Evolutionary conservation across 2,113 vertebrate genomes (phyloP).

Genomic region (Ammospiza caudacuta): DNA sequence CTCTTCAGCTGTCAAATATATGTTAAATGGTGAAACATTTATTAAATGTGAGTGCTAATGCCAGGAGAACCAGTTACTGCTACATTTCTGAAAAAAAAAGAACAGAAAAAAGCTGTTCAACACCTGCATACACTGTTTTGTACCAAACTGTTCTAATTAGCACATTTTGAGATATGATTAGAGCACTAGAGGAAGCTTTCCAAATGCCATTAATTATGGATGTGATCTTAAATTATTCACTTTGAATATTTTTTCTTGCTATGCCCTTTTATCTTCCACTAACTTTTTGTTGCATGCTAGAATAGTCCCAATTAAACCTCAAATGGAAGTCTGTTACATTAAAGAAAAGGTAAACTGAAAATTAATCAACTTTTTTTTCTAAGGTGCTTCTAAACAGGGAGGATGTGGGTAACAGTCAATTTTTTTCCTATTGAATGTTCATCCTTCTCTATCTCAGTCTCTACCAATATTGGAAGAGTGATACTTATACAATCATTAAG

Average conservation of each 20-base stretch:
- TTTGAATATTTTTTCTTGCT: conserved; percentile 72
- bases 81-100: conserved; percentile 16
- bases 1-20: conserved; percentile 8
- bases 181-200: conserved; percentile 71
- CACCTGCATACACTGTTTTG: conserved; percentile 70
- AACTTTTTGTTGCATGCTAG: conserved; percentile 70
- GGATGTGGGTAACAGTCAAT: background rate
- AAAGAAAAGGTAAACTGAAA: conserved; percentile 71
- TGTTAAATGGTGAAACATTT: conserved; percentile 12
- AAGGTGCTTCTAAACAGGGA: background rate
- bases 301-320: conserved; percentile 69
- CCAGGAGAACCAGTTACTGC: background rate
- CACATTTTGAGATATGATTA: conserved; percentile 73
- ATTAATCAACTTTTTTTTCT: background rate
- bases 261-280: conserved; percentile 72
- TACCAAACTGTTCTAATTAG: conserved; percentile 78
- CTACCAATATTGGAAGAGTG: background rate
- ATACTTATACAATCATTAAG: background rate
- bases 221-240: conserved; percentile 81
- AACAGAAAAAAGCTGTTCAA: conserved; percentile 44
- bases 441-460: background rate
- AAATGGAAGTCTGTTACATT: conserved; percentile 55
- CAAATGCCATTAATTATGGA: conserved; percentile 80
- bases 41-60: background rate
- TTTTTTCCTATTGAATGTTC: background rate